These are phyloP conservation scores for Telmatherina bonti DNA, from an alignment of 2,797 vertebrate genomes.

Conservation along the genomic window DNA sequence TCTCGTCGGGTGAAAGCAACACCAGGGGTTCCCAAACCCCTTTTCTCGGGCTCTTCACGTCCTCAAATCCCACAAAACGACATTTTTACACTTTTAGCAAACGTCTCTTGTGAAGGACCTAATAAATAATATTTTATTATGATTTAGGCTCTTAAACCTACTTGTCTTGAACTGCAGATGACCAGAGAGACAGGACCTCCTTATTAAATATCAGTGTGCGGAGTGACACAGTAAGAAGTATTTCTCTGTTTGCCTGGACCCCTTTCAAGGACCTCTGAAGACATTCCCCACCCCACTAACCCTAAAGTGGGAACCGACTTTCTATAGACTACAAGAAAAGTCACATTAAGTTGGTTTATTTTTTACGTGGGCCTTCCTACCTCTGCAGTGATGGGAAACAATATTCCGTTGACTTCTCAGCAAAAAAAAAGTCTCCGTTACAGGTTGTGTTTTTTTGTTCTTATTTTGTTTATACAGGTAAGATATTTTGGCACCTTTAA, in stretches of 20 bases:
- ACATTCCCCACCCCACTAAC: constrained; percentile 10
- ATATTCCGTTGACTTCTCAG: constrained; percentile 68
- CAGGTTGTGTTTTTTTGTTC: constrained; percentile 66
- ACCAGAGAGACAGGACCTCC: constrained; percentile 42
- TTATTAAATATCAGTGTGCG: constrained; percentile 39
- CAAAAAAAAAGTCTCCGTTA: constrained; percentile 62
- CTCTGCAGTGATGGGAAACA: constrained; percentile 80
- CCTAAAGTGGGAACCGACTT: constrained; percentile 39
- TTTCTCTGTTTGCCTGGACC: constrained; percentile 54
- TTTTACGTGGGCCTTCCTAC: constrained; percentile 77
- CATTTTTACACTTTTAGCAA: not conserved
- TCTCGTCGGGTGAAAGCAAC: constrained; percentile 52
- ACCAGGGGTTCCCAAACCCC: constrained; percentile 12
- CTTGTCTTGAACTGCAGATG: constrained; percentile 21
- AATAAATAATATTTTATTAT: constrained; percentile 9
- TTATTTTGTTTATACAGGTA: constrained; percentile 82
- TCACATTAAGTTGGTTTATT: constrained; percentile 70
- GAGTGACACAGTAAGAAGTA: constrained; percentile 42
- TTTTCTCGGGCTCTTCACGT: constrained; percentile 4
- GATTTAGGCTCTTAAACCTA: constrained; percentile 20
- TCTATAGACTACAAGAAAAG: constrained; percentile 52
- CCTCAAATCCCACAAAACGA: constrained; percentile 28
- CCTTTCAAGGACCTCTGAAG: constrained; percentile 52
- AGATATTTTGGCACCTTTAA: constrained; percentile 84
- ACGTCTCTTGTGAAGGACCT: constrained; percentile 6